Evolutionary conservation across 1,140 invertebrate species (phyloP), one percentile per base, ranked within the genome.

Genomic region (Idris sp.): DNA sequence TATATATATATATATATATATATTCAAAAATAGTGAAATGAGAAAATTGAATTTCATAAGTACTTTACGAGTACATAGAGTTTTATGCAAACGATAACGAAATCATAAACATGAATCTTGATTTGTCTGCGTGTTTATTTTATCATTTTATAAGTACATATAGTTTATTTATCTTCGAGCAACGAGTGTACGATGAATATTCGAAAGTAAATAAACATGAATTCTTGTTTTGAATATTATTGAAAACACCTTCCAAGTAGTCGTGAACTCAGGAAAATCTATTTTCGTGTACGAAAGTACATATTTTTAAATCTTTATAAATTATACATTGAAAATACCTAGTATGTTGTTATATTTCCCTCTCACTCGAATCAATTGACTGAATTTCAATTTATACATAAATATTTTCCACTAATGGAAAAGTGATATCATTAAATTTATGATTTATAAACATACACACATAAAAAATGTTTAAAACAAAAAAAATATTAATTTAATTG

Each of bases 161-260:
- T 13, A 11, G 48, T 33, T 44, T 44, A 41, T 65, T 65, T 54
- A 54, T 41, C 14, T 56, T 64, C 3, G 10, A 44, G n/a, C 14
- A 38, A 10, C 8, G 41, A 49, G 16, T n/a, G 43, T 7, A 41
- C 26, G n/a, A 36, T 30, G 61, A 65, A 65, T 49, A 31, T 56
- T 56, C 14, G 41, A 22, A 16, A 51, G 26, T 48, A 35, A 41
- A 58, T 48, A 56, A 56, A 56, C 51, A 56, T 67, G 49, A 56
- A 67, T 67, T 56, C 62, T 56, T 49, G 51, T 67, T 67, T 67
- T 35, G 30, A 56, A 51, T 48, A 56, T 67, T 67, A 56, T 56
- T 49, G 62, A 67, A 67, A 67, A 56, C 33, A 56, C 43, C 43
- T 48, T 25, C n/a, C 2, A 22, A 54, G 31, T 9, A 54, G 35